Conservation (phyloP, 2,888 invertebrate species). For the Fragum sueziense region DNA sequence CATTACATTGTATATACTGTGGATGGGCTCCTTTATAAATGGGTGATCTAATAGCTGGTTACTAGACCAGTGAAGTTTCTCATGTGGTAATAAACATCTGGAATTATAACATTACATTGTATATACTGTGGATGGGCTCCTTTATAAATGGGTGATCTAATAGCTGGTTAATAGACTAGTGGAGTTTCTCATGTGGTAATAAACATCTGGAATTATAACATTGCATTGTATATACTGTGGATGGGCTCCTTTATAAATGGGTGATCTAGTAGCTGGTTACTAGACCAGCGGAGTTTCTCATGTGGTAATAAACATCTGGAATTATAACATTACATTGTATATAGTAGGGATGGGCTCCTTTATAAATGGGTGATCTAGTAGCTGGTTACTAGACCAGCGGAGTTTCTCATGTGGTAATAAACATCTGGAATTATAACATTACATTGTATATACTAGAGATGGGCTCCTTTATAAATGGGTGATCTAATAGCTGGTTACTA, state of each 20-base stretch:
- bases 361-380: slow-evolving; percentile 89
- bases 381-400: slow-evolving; percentile 89
- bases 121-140: no score
- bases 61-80: slow-evolving; percentile 89
- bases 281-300: slow-evolving; percentile 89
- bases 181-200: no score
- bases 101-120: no score
- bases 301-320: slow-evolving; percentile 83
- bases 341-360: slow-evolving; percentile 62
- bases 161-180: no score
- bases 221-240: no score
- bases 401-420: slow-evolving; percentile 87
- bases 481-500: no score
- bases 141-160: no score
- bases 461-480: no score
- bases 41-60: slow-evolving; percentile 90
- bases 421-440: slow-evolving; percentile 13
- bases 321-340: background rate
- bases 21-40: slow-evolving; percentile 83
- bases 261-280: slow-evolving; percentile 90
- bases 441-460: no score
- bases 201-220: no score
- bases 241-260: slow-evolving; percentile 84
- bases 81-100: slow-evolving; percentile 84
- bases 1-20: slow-evolving; percentile 7